Base-by-base conservation (phyloP, 2,113 vertebrate genomes). In the Cyanocitta stelleri region DNA sequence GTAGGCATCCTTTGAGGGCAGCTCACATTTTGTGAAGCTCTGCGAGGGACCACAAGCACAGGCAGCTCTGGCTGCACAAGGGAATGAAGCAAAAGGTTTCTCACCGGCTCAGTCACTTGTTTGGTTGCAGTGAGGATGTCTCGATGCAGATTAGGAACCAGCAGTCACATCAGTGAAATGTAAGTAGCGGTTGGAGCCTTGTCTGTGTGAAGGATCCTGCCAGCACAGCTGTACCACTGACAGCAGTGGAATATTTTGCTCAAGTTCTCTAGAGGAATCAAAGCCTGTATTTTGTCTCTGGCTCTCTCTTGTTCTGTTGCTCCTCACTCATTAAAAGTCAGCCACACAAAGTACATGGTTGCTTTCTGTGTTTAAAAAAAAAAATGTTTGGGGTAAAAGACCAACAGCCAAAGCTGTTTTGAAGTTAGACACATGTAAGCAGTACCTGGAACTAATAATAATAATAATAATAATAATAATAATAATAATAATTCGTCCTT, bases 161-260 rank as follows among this genome's bases (percentile, higher is more conserved):
- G 68, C 76, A 78, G 46, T 66, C 59, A 16, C 82, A 62, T 30
- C 24, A 3, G 68, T 67, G 86, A 92, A 92, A 81, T 67, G 1
- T 41, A 87, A 92, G 89, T 68, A 87, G 84, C 0, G 48, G 56
- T 89, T 78, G 86, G 76, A 95, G 72, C 83, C 56, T 90, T 71
- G 51, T 89, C 72, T 85, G 55, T 22, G 59, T 64, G 66, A 12
- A 66, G 73, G 79, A 84, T 92, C 73, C 84, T 96, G 95, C 95
- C 95, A 95, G 93, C 95, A 92, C 91, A 95, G 96, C 96, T 95
- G 96, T 96, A 93, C 76, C 83, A 90, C 86, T 96, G 89, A 93
- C 94, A 96, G 91, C 96, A 96, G 84, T 90, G 95, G 96, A 96
- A 96, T 89, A 96, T 96, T 95, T 97, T 97, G 86, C 91, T 95